Evolutionary conservation across 2,888 invertebrate species (phyloP).

Genomic region (Conus canariensis): DNA sequence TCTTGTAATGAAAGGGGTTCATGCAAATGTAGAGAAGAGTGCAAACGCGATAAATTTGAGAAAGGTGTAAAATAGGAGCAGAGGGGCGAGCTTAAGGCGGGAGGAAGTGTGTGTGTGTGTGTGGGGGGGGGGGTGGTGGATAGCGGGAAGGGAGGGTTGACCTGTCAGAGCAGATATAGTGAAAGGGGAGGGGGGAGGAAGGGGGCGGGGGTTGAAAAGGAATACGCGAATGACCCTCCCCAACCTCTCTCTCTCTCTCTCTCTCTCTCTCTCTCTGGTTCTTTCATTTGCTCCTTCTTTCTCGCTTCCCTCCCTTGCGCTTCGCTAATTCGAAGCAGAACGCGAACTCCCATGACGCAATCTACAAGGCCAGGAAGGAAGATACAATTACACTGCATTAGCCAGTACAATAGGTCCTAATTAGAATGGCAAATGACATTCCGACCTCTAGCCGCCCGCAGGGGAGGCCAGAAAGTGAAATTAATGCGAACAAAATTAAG

Average conservation of each 20-base stretch:
- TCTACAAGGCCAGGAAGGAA: not conserved
- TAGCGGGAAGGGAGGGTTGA: too few relatives aligned
- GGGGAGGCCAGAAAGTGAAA: not conserved
- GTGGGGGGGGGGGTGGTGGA: too few relatives aligned
- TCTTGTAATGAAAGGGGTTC: not conserved
- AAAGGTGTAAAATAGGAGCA: too few relatives aligned
- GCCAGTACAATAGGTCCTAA: not conserved
- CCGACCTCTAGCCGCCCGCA: not conserved
- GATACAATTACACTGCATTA: conserved; percentile 12
- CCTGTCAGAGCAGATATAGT: too few relatives aligned
- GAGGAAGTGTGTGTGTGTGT: too few relatives aligned
- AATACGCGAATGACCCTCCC: not conserved
- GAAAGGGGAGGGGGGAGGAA: too few relatives aligned
- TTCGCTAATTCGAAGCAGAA: not conserved
- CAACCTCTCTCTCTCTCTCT: not conserved
- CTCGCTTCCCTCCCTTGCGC: not conserved
- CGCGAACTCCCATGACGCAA: not conserved
- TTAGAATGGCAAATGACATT: conserved; percentile 12
- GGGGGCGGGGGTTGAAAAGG: too few relatives aligned
- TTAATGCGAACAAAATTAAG: conserved; percentile 21
- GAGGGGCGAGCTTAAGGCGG: too few relatives aligned
- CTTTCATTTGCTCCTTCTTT: not conserved
- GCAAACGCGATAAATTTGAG: too few relatives aligned
- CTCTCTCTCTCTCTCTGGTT: not conserved
- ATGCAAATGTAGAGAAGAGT: too few relatives aligned